These are phyloP conservation scores for Exocentrus adspersus DNA, from an alignment of 2,888 invertebrate genomes.

Conservation along the genomic window DNA sequence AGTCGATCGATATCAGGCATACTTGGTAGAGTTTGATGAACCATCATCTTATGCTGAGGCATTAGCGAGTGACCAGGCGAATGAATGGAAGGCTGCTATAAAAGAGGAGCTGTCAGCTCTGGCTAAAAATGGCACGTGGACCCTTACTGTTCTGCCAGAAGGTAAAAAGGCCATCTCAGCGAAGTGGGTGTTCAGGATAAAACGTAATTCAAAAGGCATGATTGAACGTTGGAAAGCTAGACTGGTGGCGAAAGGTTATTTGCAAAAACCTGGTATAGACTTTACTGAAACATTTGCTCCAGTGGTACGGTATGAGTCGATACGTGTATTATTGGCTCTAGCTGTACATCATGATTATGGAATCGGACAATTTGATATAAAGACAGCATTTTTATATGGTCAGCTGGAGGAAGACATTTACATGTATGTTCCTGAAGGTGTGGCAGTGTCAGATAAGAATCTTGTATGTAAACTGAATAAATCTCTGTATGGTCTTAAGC, in stretches of 20 bases:
- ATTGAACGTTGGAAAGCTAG: slow-evolving; percentile 41
- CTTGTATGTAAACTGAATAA: neutral
- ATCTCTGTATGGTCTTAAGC: too few relatives aligned
- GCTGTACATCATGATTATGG: neutral
- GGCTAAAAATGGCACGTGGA: slow-evolving; percentile 6
- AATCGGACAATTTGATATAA: neutral
- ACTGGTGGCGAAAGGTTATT: slow-evolving; percentile 48
- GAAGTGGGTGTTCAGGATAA: slow-evolving; percentile 35
- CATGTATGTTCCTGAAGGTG: neutral
- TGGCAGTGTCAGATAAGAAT: neutral
- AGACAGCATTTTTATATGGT: neutral
- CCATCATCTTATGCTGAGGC: neutral
- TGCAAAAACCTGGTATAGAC: slow-evolving; percentile 11
- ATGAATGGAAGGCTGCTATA: neutral
- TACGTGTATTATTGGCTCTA: neutral
- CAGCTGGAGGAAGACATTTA: neutral
- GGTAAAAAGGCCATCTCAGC: neutral
- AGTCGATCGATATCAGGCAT: neutral
- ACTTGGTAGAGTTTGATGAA: neutral
- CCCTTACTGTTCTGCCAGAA: neutral
- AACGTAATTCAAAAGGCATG: slow-evolving; percentile 47
- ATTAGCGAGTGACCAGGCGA: neutral
- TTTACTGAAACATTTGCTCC: slow-evolving; percentile 3
- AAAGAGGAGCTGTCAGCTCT: neutral
- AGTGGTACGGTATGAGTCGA: slow-evolving; percentile 5